Conservation (phyloP, 2,113 vertebrate species). For the Pogonocichla stellata region DNA sequence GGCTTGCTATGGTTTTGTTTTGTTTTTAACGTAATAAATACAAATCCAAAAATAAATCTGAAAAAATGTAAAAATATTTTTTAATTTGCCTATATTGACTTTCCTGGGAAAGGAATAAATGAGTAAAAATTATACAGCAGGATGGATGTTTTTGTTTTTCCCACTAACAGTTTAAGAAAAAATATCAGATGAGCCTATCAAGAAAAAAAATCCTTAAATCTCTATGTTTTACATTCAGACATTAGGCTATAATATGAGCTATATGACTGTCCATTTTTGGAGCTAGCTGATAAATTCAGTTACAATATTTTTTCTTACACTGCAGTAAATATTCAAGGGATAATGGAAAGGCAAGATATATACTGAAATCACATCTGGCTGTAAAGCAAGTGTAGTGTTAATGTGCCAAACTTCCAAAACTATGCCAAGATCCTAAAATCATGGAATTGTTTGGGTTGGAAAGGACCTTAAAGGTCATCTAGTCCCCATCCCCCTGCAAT, state of each 20-base stretch:
- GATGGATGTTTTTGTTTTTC: background rate
- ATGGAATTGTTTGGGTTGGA: background rate
- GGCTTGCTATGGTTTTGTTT: background rate
- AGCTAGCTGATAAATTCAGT: background rate
- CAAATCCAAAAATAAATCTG: background rate
- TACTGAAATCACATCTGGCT: background rate
- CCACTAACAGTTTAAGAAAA: background rate
- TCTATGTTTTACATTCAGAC: background rate
- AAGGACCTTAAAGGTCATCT: background rate
- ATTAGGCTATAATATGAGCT: background rate
- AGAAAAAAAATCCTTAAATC: background rate
- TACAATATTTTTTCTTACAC: background rate
- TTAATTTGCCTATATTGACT: background rate
- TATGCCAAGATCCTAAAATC: background rate
- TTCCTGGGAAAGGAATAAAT: background rate
- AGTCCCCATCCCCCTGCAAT: fast-evolving
- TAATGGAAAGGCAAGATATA: background rate
- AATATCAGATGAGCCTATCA: background rate
- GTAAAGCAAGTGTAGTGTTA: background rate
- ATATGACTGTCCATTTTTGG: background rate
- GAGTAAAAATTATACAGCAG: background rate
- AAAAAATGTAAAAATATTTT: background rate
- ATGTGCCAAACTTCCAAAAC: background rate
- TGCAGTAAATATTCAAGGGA: background rate
- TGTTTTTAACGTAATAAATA: background rate